phyloP scores from a whole-genome alignment of 2,113 vertebrate genomes.

The Neotragus moschatus region DNA sequence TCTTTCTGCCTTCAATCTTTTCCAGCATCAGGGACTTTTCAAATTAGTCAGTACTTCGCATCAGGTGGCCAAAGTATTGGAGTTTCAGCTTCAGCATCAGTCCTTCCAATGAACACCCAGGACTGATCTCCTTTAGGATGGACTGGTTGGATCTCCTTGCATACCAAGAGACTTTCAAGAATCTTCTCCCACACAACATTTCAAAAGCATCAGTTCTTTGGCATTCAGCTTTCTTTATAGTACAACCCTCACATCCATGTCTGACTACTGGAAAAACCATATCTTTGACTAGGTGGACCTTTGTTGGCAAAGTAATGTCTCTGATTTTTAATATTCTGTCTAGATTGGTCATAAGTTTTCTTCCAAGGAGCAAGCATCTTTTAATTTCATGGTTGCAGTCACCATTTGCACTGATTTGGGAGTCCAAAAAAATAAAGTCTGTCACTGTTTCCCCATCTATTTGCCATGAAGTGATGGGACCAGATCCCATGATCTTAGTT shows the following conservation, averaged over 20 bases:
- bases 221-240: not conserved
- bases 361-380: not conserved
- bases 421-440: not conserved
- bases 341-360: not conserved
- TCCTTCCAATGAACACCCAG: not conserved
- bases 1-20: not conserved
- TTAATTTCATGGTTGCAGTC: not conserved
- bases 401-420: not conserved
- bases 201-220: not conserved
- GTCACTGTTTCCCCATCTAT: not conserved
- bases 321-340: not conserved
- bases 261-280: not conserved
- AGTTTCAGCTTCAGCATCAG: not conserved
- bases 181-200: not conserved
- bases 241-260: not conserved
- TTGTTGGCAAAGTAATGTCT: not conserved
- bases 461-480: not conserved
- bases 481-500: not conserved
- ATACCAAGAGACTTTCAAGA: not conserved
- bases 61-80: not conserved
- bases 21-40: not conserved
- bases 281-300: not conserved
- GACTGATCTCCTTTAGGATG: not conserved
- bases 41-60: not conserved
- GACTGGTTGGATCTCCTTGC: not conserved